A percentile compares a stretch with the other conserved stretches of the same genome.
phyloP scores from a whole-genome alignment of 2,888 invertebrate genomes.

The Scaptomyza flava region DNA sequence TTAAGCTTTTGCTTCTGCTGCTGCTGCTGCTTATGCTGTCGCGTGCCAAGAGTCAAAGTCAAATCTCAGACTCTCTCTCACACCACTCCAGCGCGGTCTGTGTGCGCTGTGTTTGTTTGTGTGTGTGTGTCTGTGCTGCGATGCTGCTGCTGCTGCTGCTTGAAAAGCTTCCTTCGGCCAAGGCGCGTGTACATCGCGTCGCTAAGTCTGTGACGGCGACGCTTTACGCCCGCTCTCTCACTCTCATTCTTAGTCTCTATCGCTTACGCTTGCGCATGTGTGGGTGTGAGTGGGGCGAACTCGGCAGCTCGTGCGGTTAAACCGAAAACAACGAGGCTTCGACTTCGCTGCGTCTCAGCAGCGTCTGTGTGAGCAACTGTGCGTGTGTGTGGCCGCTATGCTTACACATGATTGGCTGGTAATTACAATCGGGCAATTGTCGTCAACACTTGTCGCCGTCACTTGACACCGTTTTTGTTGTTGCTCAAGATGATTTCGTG shows the following conservation, averaged over 20 bases:
- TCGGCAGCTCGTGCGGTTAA: constrained; percentile 1
- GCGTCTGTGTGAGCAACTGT: not conserved
- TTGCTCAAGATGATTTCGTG: constrained; percentile 35
- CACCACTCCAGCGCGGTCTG: not conserved
- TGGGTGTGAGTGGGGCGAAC: constrained; percentile 10
- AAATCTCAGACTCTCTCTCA: not conserved
- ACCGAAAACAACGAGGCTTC: not conserved
- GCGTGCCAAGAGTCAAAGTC: constrained; percentile 2
- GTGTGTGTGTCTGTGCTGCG: not conserved
- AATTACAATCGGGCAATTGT: constrained; percentile 35
- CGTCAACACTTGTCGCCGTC: constrained; percentile 48
- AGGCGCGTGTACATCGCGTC: not conserved
- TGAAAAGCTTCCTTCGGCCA: not conserved
- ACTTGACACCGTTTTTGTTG: constrained; percentile 20
- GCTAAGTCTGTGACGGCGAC: constrained; percentile 14
- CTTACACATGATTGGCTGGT: constrained; percentile 55
- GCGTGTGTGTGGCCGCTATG: constrained; percentile 25
- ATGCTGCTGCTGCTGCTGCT: not conserved
- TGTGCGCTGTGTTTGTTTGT: not conserved
- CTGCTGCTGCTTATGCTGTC: not conserved
- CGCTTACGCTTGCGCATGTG: not conserved
- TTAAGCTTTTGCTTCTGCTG: not conserved
- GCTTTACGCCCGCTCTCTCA: constrained; percentile 1
- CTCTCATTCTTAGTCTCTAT: not conserved
- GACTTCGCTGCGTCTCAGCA: constrained; percentile 1